Evolutionary conservation across 1,140 invertebrate genomes (phyloP).

Genomic region (Cheumatopsyche charites): DNA sequence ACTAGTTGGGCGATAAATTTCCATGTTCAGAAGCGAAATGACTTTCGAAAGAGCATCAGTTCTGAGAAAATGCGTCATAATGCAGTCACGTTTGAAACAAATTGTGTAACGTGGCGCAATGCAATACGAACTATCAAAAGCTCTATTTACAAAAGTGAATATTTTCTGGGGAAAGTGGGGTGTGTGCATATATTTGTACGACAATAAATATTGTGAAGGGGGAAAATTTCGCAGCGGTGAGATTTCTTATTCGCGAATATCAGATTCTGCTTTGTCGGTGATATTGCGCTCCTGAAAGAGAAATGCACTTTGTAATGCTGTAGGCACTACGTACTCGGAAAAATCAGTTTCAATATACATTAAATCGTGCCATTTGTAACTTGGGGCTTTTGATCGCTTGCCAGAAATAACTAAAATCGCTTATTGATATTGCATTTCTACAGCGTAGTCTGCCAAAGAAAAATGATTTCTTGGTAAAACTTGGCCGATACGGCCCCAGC

Average conservation of each 20-base stretch:
- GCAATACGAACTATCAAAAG: not conserved
- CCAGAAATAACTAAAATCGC: constrained; percentile 48
- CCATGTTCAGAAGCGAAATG: not conserved
- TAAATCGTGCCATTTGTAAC: constrained; percentile 44
- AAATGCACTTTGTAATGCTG: constrained; percentile 43
- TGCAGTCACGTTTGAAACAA: not conserved
- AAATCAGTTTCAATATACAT: constrained; percentile 46
- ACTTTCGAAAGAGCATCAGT: constrained; percentile 15
- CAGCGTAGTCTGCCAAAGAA: constrained; percentile 45
- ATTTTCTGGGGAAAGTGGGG: not conserved
- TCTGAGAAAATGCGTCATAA: constrained; percentile 13
- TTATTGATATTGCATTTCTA: constrained; percentile 48
- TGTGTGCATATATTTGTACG: not conserved
- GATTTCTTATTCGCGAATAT: constrained; percentile 24
- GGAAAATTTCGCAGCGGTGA: constrained; percentile 3
- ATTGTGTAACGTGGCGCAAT: not conserved
- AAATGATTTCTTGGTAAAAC: constrained; percentile 47
- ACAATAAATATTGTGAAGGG: not conserved
- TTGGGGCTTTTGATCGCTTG: constrained; percentile 45
- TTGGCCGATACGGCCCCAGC: constrained; percentile 33
- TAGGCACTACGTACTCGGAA: constrained; percentile 41
- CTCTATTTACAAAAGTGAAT: not conserved
- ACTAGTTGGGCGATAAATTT: constrained; percentile 23
- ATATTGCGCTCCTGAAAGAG: constrained; percentile 27
- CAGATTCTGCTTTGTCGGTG: constrained; percentile 26